These are phyloP conservation scores for Stomorhina lunata DNA, from an alignment of 2,888 invertebrate genomes.

Conservation along the genomic window DNA sequence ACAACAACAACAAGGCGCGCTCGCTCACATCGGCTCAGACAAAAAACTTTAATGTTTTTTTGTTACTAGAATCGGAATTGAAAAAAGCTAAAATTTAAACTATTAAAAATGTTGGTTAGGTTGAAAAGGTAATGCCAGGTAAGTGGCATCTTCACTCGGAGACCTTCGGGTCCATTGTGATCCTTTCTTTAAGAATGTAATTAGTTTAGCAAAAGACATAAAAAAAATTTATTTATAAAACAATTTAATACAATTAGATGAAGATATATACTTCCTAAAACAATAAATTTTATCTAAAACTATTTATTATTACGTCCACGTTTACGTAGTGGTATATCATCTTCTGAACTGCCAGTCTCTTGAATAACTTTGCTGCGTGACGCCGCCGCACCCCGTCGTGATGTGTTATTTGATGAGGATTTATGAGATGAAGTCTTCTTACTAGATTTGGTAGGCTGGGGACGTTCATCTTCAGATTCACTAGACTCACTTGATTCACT, in stretches of 20 bases:
- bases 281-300: conserved; percentile 45
- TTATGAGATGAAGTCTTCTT: conserved; percentile 21
- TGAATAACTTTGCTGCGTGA: conserved; percentile 67
- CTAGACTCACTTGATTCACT: conserved; percentile 50
- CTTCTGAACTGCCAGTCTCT: conserved; percentile 70
- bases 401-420: not conserved
- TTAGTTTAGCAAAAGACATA: no score
- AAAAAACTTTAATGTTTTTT: no score
- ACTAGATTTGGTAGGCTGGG: conserved; percentile 15
- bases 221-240: no score
- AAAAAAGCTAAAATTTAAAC: no score
- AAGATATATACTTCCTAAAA: conserved; percentile 22
- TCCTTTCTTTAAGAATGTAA: no score
- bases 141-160: no score
- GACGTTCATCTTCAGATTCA: conserved; percentile 33
- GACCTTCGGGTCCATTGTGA: no score
- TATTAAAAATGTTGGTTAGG: no score
- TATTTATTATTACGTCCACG: conserved; percentile 69
- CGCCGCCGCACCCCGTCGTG: conserved; percentile 30
- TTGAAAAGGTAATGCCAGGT: no score
- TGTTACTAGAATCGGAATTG: no score
- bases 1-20: no score
- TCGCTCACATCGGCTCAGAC: no score
- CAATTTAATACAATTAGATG: not conserved
- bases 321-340: conserved; percentile 69